Percentiles rank a stretch among this genome's conserved stretches.
These are phyloP conservation scores for Nephotettix cincticeps DNA, from an alignment of 1,140 invertebrate species.

Conservation along the genomic window DNA sequence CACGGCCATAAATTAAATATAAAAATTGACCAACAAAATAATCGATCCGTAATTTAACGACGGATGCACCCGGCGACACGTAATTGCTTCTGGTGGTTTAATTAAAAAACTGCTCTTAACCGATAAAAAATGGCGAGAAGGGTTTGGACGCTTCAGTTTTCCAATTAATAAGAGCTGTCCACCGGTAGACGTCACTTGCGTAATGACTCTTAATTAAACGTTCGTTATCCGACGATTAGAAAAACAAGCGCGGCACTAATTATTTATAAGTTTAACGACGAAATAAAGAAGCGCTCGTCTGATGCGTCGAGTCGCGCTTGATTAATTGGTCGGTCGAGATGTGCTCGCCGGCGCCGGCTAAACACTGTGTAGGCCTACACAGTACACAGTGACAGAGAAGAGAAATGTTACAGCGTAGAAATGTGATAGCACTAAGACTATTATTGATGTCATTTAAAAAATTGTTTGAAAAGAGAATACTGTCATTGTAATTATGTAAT, in stretches of 20 bases:
- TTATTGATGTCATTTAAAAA: no score
- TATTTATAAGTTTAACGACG: conserved; percentile 17
- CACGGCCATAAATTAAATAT: background rate
- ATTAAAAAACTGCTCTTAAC: conserved; percentile 8
- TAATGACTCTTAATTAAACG: conserved; percentile 13
- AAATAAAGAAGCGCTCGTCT: background rate
- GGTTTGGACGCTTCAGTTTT: conserved; percentile 9
- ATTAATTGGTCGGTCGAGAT: no score
- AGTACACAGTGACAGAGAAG: no score
- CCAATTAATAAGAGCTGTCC: conserved; percentile 16
- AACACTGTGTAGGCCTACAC: no score
- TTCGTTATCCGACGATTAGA: conserved; percentile 4
- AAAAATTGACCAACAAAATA: conserved; percentile 22
- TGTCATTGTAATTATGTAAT: no score
- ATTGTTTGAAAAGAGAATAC: no score
- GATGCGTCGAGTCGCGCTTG: background rate
- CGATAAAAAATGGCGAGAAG: background rate
- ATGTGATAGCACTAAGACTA: no score
- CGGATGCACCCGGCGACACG: background rate
- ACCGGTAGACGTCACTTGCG: background rate
- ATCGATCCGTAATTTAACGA: conserved; percentile 17
- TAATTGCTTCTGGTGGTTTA: conserved; percentile 16
- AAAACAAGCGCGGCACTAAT: conserved; percentile 3
- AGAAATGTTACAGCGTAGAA: no score
- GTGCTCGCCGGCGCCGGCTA: no score